These are phyloP conservation scores for Pogonognathellus flavescens DNA, from an alignment of 1,140 invertebrate genomes.

Conservation along the genomic window DNA sequence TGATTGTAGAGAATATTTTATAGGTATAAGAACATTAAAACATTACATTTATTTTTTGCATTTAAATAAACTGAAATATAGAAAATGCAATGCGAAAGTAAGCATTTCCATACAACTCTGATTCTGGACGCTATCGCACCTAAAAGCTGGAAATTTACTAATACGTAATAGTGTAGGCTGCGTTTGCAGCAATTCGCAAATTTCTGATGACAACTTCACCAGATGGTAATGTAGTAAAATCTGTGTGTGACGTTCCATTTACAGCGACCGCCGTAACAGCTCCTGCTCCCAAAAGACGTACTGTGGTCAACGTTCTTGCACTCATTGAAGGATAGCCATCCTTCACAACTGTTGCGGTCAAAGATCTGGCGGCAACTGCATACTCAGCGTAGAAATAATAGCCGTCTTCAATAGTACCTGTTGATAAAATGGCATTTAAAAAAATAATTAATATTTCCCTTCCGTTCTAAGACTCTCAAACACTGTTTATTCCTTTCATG, in stretches of 20 bases:
- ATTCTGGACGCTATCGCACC: too few relatives aligned
- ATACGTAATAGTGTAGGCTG: conserved; percentile 35
- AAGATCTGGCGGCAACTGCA: neutral
- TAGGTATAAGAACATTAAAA: too few relatives aligned
- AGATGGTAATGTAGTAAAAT: conserved; percentile 19
- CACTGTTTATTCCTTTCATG: too few relatives aligned
- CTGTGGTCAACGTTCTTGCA: neutral
- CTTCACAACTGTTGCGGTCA: neutral
- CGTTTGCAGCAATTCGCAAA: conserved; percentile 28
- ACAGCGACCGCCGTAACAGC: conserved; percentile 25
- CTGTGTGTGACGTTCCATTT: conserved; percentile 34
- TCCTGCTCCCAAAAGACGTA: conserved; percentile 48
- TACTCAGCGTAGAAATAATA: conserved; percentile 49
- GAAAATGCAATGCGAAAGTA: too few relatives aligned
- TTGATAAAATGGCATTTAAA: neutral
- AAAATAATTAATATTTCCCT: too few relatives aligned
- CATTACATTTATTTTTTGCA: too few relatives aligned
- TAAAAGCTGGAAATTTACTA: too few relatives aligned
- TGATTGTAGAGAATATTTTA: too few relatives aligned
- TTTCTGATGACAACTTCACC: conserved; percentile 47
- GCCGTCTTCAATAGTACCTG: conserved; percentile 38
- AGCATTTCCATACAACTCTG: too few relatives aligned
- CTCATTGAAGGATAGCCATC: conserved; percentile 53
- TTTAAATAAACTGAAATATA: too few relatives aligned
- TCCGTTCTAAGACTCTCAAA: too few relatives aligned